Base-by-base conservation (phyloP, 2,113 vertebrate genomes). In the Colinus virginianus region DNA sequence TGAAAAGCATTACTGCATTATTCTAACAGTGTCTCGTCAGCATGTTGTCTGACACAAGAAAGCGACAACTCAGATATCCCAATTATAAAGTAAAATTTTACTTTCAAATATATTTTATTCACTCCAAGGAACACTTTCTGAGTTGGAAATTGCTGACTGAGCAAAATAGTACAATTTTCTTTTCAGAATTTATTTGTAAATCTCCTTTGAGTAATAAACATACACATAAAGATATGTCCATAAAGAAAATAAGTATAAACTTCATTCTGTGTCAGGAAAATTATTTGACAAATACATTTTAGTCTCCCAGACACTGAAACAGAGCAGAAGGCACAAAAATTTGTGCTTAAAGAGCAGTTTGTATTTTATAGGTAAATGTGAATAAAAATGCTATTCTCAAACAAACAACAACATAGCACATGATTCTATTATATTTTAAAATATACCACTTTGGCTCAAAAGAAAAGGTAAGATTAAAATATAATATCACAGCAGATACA, bases 141-240 rank as follows among this genome's bases (percentile, higher is more conserved):
- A 78, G 55, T 93, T 94, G 77, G 67, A 94, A 46, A 85, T 45
- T 95, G 78, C 75, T 92, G 71, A 38, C 42, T 94, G 64, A 83
- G 93, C 71, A 90, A 87, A 92, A 93, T 5, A 84, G 74, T 72
- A 77, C 6, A 53, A 61, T 71, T 92, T 88, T 70, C 42, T 90
- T 90, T 88, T 85, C 87, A 89, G 63, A 82, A 25, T 91, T 88
- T 96, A 83, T 93, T 93, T 93, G 34, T 66, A 90, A 94, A 91
- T 87, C 42, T 89, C 90, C 78, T 78, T 40, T 84, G 90, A 94
- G 90, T 90, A 90, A 90, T 94, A 92, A 94, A 83, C 12, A 51
- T 11, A n/a, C n/a, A 91, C 78, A 42, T 88, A 93, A 85, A 78
- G 55, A 56, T 75, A 93, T 11, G 51, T 69, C 77, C 58, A 51